phyloP scores from a whole-genome alignment of 2,797 vertebrate genomes.

The Neopelma chrysocephalum region DNA sequence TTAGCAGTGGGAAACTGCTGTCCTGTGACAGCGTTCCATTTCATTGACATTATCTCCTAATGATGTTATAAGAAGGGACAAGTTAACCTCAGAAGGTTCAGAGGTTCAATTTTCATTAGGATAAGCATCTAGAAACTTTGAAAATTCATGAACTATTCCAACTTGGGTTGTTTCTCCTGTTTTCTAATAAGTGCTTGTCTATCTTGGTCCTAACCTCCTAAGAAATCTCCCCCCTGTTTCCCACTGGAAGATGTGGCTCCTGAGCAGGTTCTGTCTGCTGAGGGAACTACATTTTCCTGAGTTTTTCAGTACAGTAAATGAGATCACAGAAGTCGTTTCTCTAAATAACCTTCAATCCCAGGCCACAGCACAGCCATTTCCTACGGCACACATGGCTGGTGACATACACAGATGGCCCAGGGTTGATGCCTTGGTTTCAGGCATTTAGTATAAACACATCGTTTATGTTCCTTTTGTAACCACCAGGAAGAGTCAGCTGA shows the following conservation, averaged over 20 bases:
- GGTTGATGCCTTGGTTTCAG: neutral
- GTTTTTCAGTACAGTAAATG: neutral
- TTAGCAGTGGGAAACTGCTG: conserved; percentile 51
- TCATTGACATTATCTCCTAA: conserved; percentile 42
- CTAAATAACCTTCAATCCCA: neutral
- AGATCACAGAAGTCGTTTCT: neutral
- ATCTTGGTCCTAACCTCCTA: neutral
- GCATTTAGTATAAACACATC: neutral
- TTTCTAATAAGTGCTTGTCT: neutral
- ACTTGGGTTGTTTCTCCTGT: neutral
- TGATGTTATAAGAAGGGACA: conserved; percentile 19
- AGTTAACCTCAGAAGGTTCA: conserved; percentile 44
- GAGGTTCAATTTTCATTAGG: conserved; percentile 22
- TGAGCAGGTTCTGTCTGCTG: neutral
- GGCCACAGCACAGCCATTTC: neutral
- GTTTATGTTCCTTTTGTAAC: neutral
- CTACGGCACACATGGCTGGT: neutral
- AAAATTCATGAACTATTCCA: neutral
- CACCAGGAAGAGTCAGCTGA: neutral
- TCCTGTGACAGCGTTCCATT: conserved; percentile 44
- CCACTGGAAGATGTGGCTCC: neutral
- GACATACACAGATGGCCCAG: neutral
- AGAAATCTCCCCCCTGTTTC: neutral
- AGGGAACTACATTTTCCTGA: neutral
- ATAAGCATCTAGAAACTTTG: neutral